Base-by-base conservation (phyloP, 2,113 vertebrate species). In the Noturus placidus region DNA sequence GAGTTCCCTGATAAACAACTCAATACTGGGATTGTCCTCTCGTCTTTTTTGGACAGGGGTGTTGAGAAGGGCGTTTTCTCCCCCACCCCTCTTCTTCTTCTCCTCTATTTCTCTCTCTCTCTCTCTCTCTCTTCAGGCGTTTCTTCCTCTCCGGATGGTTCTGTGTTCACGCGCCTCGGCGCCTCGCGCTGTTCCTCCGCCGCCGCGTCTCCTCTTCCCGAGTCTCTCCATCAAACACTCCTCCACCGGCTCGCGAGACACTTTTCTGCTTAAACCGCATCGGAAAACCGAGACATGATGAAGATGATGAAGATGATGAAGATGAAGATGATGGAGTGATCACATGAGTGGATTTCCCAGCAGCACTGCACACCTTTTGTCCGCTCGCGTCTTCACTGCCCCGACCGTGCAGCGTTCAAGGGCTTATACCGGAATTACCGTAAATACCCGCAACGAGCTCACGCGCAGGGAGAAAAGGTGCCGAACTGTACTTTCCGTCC, bases 41-140 rank as follows among this genome's bases (percentile, higher is more conserved):
- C 10, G 27, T 80, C 22, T 25, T 11, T 63, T 82, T 61, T 38
- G 7, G 19, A 83, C 25, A 22, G 42, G 82, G 46, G 69, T 76
- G 70, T 59, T 76, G 9, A 59, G 15, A 42, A 91, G 95, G 95
- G 95, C 94, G 95, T 95, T 95, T 95, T 95, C 95, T 93, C 46
- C 90, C 93, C 92, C 93, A n/a, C 85, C 90, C 87, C 89, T 4
- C 38, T 2, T 2, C 38, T 38, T 38, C 38, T 86, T 87, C 86
- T 83, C 59, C 81, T 79, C 82, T 59, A 10, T 76, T 76, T 83
- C 86, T 87, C 42, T n/a, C 30, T 35, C 27, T 8, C 15, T 35
- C 30, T 38, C 65, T 70, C 15, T 70, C 69, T 46, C 89, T 76
- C 4, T 14, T 50, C 84, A 88, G 87, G 76, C 91, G 91, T 92